Base-by-base conservation (phyloP, 2,888 invertebrate species). In the Axea sp. region DNA sequence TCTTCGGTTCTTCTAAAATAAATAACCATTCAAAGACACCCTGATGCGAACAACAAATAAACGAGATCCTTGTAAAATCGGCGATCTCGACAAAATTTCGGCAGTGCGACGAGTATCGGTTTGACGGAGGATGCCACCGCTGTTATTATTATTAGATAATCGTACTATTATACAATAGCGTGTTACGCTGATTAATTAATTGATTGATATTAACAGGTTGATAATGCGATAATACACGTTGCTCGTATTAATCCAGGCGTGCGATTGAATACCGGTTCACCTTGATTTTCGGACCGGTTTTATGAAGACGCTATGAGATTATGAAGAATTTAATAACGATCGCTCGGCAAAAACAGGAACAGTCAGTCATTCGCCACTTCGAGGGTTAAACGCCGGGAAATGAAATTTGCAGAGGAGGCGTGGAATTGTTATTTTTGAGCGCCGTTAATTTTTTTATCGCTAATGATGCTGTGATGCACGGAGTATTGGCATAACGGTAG, bases 201-300 rank as follows among this genome's bases (percentile, higher is more conserved):
- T n/a, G n/a, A n/a, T n/a, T 59, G 68, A 64, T 74, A 69, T 64
- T 68, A 74, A 74, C 73, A 74, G 72, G 73, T 74, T 74, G 68
- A 73, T 68, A 55, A 62, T 68, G 30, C 53, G 69, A 73, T 73
- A 73, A 68, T 55, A 11, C 68, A 26, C 39, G 30, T 57, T 49
- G 73, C 57, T 41, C 68, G 73, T 64, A 62, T 62, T 67, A 62
- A 62, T 57, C 31, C 64, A 8, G 33, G 39, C 60, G 53, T 37
- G 31, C 45, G 43, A 64, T 35, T 55, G 45, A 60, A 68, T 62
- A 73, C 73, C 57, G 68, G 73, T 64, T 73, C 41, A 41, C 73
- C 73, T 73, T 73, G 73, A 73, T 73, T 68, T 73, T 73, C 68
- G 73, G 73, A 73, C 73, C 73, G 73, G 73, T 73, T 73, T 68